A percentile compares a stretch with the other conserved stretches of the same genome.
These are phyloP conservation scores for Crossaster papposus DNA, from an alignment of 53 echinoderm and acorn worm species.

Conservation along the genomic window DNA sequence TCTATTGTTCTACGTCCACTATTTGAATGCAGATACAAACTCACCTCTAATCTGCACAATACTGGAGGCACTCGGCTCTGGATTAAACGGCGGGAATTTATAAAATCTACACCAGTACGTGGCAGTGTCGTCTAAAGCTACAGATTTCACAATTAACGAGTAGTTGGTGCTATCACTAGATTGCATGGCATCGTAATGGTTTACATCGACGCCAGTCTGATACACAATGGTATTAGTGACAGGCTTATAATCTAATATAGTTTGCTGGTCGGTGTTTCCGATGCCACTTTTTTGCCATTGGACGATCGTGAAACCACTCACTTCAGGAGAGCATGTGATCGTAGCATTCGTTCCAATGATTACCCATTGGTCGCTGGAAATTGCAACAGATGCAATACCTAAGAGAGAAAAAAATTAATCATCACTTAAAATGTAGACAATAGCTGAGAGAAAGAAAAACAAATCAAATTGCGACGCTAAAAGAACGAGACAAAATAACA, in stretches of 20 bases:
- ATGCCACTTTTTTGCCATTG: not conserved
- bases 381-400: not conserved
- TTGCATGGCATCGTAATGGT: too few species aligned
- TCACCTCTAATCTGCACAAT: conserved; percentile 3
- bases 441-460: too few species aligned
- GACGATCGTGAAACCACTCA: not conserved
- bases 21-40: too few species aligned
- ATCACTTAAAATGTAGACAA: not conserved
- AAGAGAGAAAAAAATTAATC: not conserved
- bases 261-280: not conserved
- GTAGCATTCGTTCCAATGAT: not conserved
- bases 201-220: too few species aligned
- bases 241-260: not conserved
- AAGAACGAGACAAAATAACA: too few species aligned
- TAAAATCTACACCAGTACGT: not conserved
- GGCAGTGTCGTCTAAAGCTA: too few species aligned
- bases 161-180: too few species aligned
- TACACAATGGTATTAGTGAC: not conserved
- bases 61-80: not conserved
- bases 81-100: too few species aligned
- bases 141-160: too few species aligned
- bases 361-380: not conserved
- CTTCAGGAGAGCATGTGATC: not conserved
- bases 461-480: too few species aligned
- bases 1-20: too few species aligned